Percentiles rank a stretch among this genome's conserved stretches.
phyloP scores from a whole-genome alignment of 2,797 vertebrate genomes.

The Apodemus agrarius region DNA sequence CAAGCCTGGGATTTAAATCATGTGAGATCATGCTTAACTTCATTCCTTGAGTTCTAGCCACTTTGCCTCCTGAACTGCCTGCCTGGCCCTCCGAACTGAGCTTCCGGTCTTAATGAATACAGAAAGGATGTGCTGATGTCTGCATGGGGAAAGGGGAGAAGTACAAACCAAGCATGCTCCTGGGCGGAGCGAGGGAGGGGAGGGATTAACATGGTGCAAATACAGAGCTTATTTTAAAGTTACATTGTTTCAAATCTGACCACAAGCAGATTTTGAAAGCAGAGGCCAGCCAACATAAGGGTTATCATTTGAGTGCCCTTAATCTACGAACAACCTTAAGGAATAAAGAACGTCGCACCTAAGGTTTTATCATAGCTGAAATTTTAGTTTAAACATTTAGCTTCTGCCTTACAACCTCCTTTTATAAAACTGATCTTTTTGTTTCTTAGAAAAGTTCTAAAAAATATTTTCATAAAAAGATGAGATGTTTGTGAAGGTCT shows the following conservation, averaged over 20 bases:
- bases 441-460: background rate
- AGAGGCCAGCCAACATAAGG: background rate
- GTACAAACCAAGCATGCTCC: background rate
- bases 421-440: background rate
- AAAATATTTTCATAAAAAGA: background rate
- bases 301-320: background rate
- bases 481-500: background rate
- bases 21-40: background rate
- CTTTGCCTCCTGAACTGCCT: background rate
- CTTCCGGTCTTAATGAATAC: background rate
- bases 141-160: background rate
- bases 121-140: background rate
- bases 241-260: background rate
- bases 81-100: background rate
- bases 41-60: background rate
- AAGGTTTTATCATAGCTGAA: background rate
- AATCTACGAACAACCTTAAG: background rate
- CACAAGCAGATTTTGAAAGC: background rate
- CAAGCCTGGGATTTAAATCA: background rate
- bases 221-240: background rate
- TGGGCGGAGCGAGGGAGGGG: background rate
- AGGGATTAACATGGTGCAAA: background rate
- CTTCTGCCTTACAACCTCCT: background rate
- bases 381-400: background rate
- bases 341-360: background rate